Base-by-base conservation (phyloP, 2,888 invertebrate species). In the Clunio marinus region DNA sequence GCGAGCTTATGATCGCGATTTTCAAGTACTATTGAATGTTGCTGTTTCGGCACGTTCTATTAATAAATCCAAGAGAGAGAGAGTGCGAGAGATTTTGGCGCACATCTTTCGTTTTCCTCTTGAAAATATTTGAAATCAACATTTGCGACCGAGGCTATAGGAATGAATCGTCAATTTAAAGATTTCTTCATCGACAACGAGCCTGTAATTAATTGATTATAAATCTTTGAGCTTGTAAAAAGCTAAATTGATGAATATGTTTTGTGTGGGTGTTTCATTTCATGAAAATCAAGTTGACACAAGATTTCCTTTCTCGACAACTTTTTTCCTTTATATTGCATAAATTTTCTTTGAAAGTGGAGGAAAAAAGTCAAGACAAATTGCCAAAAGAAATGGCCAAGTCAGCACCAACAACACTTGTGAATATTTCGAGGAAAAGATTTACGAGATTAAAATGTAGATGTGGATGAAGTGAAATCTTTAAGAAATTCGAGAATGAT, bases 371-470 rank as follows among this genome's bases (percentile, higher is more conserved):
- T 41, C 10, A 41, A n/a, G n/a, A n/a, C n/a, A n/a, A n/a, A n/a
- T n/a, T n/a, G 10, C n/a, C n/a, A 41, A 41, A 41, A 41, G 41
- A 41, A 41, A 41, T 41, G 41, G 41, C 41, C n/a, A 41, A 41
- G 41, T 15, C 41, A 41, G 10, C n/a, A 41, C 2, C 41, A 15
- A 41, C 41, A 15, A 41, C 41, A 41, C 41, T 41, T 41, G n/a
- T 41, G 41, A 2, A 41, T 41, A 41, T n/a, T n/a, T 41, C 15
- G n/a, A n/a, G 10, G 41, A 41, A 41, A 41, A 41, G 41, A 41
- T 41, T 41, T 41, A 41, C 41, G 41, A 41, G 41, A 41, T 41
- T 41, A n/a, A 41, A 15, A 41, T n/a, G 41, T 15, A 41, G 41
- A 41, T 10, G 7, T 15, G n/a, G n/a, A n/a, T n/a, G n/a, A n/a